A percentile compares a stretch with the other conserved stretches of the same genome.
Conservation (phyloP, 2,113 vertebrate species). For the Chionis minor region DNA sequence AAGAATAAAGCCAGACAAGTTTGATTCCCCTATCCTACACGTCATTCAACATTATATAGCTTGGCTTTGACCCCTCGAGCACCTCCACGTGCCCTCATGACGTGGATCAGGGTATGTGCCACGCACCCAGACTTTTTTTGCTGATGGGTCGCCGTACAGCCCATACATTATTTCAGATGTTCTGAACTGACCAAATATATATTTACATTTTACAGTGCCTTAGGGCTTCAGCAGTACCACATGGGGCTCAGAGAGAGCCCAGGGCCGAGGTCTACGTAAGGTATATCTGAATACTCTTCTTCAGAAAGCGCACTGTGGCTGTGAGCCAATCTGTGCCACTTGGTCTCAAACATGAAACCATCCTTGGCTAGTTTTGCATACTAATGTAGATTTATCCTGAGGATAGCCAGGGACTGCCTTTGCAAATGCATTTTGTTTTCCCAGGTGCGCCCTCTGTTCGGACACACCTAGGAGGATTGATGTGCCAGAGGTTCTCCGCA, state of each 20-base stretch:
- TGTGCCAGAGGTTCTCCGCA: not conserved
- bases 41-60: not conserved
- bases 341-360: not conserved
- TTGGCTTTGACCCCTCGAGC: not conserved
- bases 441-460: not conserved
- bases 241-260: not conserved
- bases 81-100: accelerated
- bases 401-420: not conserved
- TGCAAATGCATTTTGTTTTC: not conserved
- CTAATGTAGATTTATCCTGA: not conserved
- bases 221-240: not conserved
- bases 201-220: not conserved
- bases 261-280: not conserved
- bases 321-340: not conserved
- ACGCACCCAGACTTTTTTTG: not conserved
- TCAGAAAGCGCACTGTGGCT: not conserved
- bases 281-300: not conserved
- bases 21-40: not conserved
- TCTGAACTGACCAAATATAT: not conserved
- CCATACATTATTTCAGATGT: not conserved
- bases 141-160: accelerated
- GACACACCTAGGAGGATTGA: not conserved
- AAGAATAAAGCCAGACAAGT: not conserved
- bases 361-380: not conserved
- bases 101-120: not conserved